phyloP scores from a whole-genome alignment of 2,797 vertebrate species.

The Clamator glandarius region DNA sequence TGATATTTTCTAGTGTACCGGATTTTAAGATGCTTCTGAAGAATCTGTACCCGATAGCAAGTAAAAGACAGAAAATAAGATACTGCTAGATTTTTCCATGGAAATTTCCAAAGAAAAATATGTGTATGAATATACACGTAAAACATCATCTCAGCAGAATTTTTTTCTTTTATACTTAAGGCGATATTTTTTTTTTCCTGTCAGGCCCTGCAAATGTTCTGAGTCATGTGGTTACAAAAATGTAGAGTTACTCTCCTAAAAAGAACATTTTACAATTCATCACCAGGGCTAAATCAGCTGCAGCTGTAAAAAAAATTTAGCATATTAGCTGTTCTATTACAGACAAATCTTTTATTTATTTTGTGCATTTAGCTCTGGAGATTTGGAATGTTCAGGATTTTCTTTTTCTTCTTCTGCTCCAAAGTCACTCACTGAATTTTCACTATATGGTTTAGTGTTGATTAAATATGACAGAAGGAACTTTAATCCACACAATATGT shows the following conservation, averaged over 20 bases:
- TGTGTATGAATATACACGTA: conserved; percentile 7
- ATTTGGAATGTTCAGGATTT: not conserved
- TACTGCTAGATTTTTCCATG: not conserved
- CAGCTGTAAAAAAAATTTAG: conserved; percentile 32
- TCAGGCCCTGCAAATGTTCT: conserved; percentile 43
- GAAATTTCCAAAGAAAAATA: not conserved
- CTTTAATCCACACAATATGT: not conserved
- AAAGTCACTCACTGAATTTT: conserved; percentile 11
- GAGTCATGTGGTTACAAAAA: conserved; percentile 36
- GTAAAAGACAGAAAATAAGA: not conserved
- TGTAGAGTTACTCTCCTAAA: conserved; percentile 46
- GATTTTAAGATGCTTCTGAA: not conserved
- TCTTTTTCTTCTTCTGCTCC: not conserved
- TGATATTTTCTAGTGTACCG: not conserved
- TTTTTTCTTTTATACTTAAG: conserved; percentile 9
- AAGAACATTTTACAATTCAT: conserved; percentile 59
- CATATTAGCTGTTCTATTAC: conserved; percentile 45
- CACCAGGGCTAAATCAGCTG: conserved; percentile 50
- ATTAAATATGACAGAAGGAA: conserved; percentile 39
- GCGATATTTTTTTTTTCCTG: not conserved
- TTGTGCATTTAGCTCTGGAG: conserved; percentile 38
- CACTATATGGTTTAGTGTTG: conserved; percentile 4
- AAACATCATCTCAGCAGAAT: conserved; percentile 7
- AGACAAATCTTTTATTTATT: conserved; percentile 62
- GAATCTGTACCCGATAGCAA: not conserved